These are phyloP conservation scores for Tamias sibiricus DNA, from an alignment of 2,113 vertebrate species.

Conservation along the genomic window DNA sequence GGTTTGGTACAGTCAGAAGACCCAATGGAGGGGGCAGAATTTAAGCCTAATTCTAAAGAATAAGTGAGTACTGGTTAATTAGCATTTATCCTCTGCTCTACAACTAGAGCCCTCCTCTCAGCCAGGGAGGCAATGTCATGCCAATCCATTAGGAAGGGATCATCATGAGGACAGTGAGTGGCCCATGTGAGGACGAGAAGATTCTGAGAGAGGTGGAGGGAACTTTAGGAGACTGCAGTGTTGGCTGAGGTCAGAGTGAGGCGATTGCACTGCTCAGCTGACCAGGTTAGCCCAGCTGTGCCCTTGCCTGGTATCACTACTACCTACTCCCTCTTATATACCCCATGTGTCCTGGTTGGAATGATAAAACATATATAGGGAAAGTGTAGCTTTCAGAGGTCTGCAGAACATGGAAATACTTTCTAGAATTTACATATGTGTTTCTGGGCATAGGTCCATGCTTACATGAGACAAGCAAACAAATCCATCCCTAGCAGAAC, in stretches of 20 bases:
- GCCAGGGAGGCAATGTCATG: not conserved
- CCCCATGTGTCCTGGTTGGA: not conserved
- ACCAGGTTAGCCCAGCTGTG: too few species aligned
- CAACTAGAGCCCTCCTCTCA: not conserved
- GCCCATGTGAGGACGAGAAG: not conserved
- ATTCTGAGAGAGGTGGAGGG: not conserved
- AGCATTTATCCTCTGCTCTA: not conserved
- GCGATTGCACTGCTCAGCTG: too few species aligned
- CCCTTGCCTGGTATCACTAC: not conserved
- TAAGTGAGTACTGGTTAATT: not conserved
- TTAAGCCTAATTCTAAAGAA: not conserved
- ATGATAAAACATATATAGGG: not conserved
- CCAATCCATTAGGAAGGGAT: not conserved
- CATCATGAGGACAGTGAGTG: not conserved
- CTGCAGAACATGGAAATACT: not conserved
- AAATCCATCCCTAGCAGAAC: too few species aligned
- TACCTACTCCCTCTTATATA: not conserved
- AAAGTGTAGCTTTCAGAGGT: not conserved
- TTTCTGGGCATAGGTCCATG: not conserved
- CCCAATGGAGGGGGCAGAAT: too few species aligned
- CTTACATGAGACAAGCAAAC: too few species aligned
- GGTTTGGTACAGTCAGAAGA: not conserved
- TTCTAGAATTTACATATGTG: not conserved
- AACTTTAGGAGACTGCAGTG: not conserved
- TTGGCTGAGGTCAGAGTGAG: not conserved